phyloP scores from a whole-genome alignment of 2,113 vertebrate genomes.

The Pyrgilauda ruficollis region DNA sequence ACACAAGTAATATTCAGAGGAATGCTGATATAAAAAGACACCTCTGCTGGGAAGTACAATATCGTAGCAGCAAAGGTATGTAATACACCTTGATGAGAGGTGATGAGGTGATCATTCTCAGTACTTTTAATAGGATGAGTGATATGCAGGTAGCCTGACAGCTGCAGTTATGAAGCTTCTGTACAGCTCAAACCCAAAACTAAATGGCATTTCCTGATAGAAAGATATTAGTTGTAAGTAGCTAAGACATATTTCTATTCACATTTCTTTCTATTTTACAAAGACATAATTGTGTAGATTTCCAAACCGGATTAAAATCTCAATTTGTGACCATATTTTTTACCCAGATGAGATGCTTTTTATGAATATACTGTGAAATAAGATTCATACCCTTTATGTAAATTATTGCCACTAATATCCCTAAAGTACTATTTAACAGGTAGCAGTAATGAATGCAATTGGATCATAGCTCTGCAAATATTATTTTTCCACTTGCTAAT shows the following conservation, averaged over 20 bases:
- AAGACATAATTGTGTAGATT: not conserved
- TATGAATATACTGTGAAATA: conserved; percentile 13
- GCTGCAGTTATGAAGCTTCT: not conserved
- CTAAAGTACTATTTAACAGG: conserved; percentile 1
- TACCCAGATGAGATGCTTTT: not conserved
- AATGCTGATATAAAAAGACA: conserved; percentile 1
- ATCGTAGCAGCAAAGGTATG: not conserved
- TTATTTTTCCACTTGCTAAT: not conserved
- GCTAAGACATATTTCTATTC: not conserved
- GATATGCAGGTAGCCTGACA: conserved; percentile 6
- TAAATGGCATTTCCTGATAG: not conserved
- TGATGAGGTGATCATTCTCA: not conserved
- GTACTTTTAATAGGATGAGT: not conserved
- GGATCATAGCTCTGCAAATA: not conserved
- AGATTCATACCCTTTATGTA: conserved; percentile 22
- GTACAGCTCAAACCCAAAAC: not conserved
- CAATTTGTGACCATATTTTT: not conserved
- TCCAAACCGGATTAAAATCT: not conserved
- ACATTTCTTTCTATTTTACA: not conserved
- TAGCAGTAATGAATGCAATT: not conserved
- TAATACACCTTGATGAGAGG: not conserved
- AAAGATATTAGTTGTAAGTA: not conserved
- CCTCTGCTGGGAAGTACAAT: not conserved
- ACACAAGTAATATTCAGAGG: conserved; percentile 44
- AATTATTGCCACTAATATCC: not conserved